phyloP scores from a whole-genome alignment of 2,888 invertebrate genomes.

The Microctonus brassicae region DNA sequence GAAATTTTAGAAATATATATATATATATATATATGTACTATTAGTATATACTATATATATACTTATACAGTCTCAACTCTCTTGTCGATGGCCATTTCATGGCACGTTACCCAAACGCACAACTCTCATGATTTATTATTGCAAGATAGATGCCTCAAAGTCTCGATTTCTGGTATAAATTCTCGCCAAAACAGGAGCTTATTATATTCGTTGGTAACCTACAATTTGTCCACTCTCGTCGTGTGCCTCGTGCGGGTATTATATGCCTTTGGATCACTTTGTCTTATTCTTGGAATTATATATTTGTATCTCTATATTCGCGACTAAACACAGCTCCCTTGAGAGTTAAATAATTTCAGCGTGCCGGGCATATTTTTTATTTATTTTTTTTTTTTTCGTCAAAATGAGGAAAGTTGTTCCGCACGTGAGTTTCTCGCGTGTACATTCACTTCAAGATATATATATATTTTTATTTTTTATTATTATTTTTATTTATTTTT shows the following conservation, averaged over 20 bases:
- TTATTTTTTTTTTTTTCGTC: background rate
- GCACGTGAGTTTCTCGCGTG: constrained; percentile 1
- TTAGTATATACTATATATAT: no score
- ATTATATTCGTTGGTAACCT: constrained; percentile 66
- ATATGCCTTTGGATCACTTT: constrained; percentile 35
- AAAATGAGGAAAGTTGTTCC: background rate
- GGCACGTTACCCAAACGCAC: constrained; percentile 20
- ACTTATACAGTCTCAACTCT: background rate
- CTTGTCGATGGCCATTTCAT: constrained; percentile 33
- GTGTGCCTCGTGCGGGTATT: constrained; percentile 42
- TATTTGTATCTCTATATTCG: background rate
- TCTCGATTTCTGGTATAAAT: constrained; percentile 62
- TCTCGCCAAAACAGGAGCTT: constrained; percentile 63
- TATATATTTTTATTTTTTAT: background rate
- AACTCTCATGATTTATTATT: constrained; percentile 62
- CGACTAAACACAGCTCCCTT: background rate
- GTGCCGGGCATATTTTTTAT: background rate
- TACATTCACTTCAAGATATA: background rate
- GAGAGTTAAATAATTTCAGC: background rate
- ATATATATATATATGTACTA: no score
- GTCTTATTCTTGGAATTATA: background rate
- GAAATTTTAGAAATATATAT: background rate
- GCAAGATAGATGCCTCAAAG: constrained; percentile 58
- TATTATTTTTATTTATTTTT: background rate
- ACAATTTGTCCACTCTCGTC: constrained; percentile 67